Conservation (phyloP, 2,113 vertebrate genomes). For the Mellivora capensis region DNA sequence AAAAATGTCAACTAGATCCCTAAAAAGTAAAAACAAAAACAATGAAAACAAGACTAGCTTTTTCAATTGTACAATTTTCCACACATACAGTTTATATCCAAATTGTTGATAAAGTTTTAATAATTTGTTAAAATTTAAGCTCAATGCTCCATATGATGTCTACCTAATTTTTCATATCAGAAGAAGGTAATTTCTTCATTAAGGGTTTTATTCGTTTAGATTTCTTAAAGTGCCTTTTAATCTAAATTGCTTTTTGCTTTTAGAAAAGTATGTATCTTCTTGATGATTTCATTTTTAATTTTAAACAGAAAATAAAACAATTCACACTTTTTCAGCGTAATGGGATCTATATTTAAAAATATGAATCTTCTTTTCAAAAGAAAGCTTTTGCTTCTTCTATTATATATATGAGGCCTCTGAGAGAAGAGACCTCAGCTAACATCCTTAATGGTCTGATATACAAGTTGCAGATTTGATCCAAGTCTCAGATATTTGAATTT, state of each 20-base stretch:
- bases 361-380: neutral
- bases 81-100: neutral
- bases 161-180: neutral
- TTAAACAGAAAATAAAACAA: neutral
- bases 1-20: neutral
- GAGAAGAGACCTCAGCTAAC: neutral
- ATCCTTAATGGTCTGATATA: neutral
- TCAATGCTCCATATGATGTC: fast-evolving
- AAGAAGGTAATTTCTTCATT: neutral
- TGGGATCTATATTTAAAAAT: neutral
- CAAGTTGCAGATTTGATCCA: neutral
- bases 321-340: neutral
- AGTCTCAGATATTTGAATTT: neutral
- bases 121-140: neutral
- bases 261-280: neutral
- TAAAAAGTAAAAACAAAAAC: neutral
- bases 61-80: neutral
- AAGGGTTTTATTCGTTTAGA: neutral
- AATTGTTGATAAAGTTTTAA: neutral
- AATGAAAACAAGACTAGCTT: neutral
- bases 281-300: neutral
- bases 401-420: neutral
- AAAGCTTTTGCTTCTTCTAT: neutral
- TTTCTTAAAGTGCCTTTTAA: neutral
- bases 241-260: neutral